Evolutionary conservation across 2,113 vertebrate genomes (phyloP).

Genomic region (Okapia johnstoni): DNA sequence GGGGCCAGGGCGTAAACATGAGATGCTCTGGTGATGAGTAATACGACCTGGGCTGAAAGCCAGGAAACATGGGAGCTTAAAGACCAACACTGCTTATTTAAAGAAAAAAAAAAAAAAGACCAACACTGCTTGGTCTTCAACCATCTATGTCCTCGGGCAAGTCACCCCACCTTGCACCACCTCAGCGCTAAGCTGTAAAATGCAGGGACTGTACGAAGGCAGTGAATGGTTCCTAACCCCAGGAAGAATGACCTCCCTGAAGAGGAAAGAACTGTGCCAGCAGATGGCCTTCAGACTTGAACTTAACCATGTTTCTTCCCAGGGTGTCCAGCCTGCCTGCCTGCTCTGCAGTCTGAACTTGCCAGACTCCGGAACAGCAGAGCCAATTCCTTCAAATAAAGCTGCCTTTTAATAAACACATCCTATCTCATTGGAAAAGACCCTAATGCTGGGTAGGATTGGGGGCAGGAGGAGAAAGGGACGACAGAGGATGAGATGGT

Average conservation of each 20-base stretch:
- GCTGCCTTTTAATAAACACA: background rate
- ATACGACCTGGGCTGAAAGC: background rate
- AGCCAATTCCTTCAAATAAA: conserved; percentile 30
- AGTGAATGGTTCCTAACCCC: background rate
- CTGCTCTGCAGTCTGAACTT: background rate
- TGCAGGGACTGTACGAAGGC: background rate
- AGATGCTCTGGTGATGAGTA: background rate
- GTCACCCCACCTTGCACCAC: background rate
- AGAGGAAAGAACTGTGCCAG: background rate
- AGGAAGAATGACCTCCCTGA: background rate
- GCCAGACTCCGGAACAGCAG: background rate
- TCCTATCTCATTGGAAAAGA: background rate
- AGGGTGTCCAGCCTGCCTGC: background rate
- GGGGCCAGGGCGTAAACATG: background rate
- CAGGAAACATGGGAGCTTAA: background rate
- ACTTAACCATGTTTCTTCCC: background rate
- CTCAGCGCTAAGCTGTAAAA: background rate
- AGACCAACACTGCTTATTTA: background rate
- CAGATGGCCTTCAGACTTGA: background rate
- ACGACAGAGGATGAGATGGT: too few species aligned
- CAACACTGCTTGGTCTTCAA: background rate
- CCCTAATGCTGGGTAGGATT: too few species aligned
- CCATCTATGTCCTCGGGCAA: background rate
- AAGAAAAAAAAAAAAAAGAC: background rate
- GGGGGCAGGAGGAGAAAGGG: too few species aligned